Base-by-base conservation (phyloP, 2,888 invertebrate species). In the Scotopteryx bipunctaria region DNA sequence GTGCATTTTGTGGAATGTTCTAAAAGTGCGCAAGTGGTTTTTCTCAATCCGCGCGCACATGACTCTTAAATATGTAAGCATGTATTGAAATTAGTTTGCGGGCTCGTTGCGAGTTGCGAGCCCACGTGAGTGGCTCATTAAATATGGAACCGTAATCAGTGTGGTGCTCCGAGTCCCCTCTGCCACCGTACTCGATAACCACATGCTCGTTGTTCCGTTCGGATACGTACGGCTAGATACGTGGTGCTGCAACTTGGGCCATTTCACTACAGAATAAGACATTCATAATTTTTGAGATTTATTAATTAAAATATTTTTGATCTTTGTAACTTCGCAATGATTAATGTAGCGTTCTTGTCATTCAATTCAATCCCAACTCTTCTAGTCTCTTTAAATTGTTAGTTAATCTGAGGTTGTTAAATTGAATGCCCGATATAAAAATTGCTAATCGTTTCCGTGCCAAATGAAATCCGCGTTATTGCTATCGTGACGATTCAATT, bases 131-230 rank as follows among this genome's bases (percentile, higher is more conserved):
- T 79, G 81, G 76, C 78, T 83, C 87, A 87, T 89, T 81, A 88
- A 88, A 87, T 84, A 88, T 89, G 84, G 67, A 89, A 78, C 77
- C 73, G 82, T 86, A 88, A 89, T 89, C 86, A 88, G 84, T 77
- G 81, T 77, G 78, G 76, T 76, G 77, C 75, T 78, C 78, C 73
- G 71, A 72, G 72, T 74, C 77, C 78, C 78, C 79, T 76, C 77
- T 67, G 71, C 71, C 68, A 71, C 70, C 66, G 66, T 69, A 75
- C 76, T 72, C 62, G 59, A 65, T 67, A 63, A 72, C 77, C 73
- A 66, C 72, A 74, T 60, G 67, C 64, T 70, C 65, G 66, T 72
- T 74, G 72, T 76, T 66, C 64, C 75, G 66, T 71, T 71, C 68
- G 73, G 69, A 61, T 71, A 68, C 63, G 61, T 64, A 48, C 44